Conservation (phyloP, 2,888 invertebrate genomes). For the Troides oblongomaculatus region DNA sequence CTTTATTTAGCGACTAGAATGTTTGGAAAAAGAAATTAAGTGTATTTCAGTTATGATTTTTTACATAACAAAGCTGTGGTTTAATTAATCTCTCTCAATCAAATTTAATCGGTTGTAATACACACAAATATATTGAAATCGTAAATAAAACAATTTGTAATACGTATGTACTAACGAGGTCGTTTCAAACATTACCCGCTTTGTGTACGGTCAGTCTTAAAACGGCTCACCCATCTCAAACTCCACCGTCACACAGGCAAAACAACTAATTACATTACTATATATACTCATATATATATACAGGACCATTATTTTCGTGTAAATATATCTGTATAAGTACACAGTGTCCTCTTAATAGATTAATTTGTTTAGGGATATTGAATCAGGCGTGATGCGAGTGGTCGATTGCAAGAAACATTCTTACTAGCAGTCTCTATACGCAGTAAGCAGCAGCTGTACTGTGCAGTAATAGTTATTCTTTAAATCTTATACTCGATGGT, state of each 20-base stretch:
- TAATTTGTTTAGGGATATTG: conserved; percentile 17
- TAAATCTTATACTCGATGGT: not conserved
- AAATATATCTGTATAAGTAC: conserved; percentile 9
- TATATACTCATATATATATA: conserved; percentile 2
- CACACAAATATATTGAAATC: too few relatives aligned
- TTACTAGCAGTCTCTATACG: not conserved
- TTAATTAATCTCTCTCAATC: too few relatives aligned
- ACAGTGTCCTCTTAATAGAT: conserved; percentile 7
- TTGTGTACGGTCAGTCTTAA: conserved; percentile 47
- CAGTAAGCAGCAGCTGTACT: not conserved
- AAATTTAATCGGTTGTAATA: too few relatives aligned
- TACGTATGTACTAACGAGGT: conserved; percentile 8
- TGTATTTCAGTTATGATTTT: too few relatives aligned
- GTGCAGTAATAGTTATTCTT: conserved; percentile 19
- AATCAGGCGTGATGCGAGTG: conserved; percentile 23
- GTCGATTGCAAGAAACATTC: conserved; percentile 10
- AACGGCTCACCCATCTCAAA: conserved; percentile 54
- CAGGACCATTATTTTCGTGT: conserved; percentile 24
- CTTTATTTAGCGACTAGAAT: too few relatives aligned
- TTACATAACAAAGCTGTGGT: too few relatives aligned
- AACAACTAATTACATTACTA: conserved; percentile 19
- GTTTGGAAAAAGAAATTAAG: too few relatives aligned
- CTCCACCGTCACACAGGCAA: conserved; percentile 40
- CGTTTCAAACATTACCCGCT: conserved; percentile 34
- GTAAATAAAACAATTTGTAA: conserved; percentile 1